These are phyloP conservation scores for Nycticebus coucang DNA, from an alignment of 2,113 vertebrate genomes.

Conservation along the genomic window DNA sequence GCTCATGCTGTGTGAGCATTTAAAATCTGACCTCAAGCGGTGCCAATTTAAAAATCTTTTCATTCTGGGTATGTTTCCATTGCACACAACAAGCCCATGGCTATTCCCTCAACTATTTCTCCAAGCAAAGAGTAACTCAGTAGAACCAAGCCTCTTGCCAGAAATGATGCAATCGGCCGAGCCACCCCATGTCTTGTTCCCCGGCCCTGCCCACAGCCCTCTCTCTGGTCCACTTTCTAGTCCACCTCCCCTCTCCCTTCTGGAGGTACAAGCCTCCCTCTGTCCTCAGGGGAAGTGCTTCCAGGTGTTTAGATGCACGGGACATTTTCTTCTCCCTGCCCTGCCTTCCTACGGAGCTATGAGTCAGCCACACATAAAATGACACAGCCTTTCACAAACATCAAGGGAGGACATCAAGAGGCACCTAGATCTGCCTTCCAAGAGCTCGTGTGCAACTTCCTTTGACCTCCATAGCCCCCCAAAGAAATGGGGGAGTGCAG, in stretches of 20 bases:
- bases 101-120: conserved; percentile 71
- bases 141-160: conserved; percentile 57
- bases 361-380: background rate
- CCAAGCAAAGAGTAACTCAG: conserved; percentile 74
- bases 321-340: background rate
- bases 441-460: background rate
- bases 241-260: background rate
- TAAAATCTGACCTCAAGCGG: conserved; percentile 82
- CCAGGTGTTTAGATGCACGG: background rate
- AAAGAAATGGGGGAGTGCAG: background rate
- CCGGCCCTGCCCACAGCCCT: background rate
- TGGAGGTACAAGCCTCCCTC: background rate
- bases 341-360: background rate
- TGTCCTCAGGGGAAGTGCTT: background rate
- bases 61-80: conserved; percentile 77
- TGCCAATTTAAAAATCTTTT: conserved; percentile 82
- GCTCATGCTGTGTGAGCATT: conserved; percentile 80
- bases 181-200: background rate
- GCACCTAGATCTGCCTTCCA: background rate
- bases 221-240: background rate
- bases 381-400: background rate
- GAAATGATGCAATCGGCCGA: background rate
- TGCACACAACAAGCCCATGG: conserved; percentile 69
- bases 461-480: background rate
- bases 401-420: too few relatives aligned